These are phyloP conservation scores for Pammene fasciana DNA, from an alignment of 2,888 invertebrate genomes.

Conservation along the genomic window DNA sequence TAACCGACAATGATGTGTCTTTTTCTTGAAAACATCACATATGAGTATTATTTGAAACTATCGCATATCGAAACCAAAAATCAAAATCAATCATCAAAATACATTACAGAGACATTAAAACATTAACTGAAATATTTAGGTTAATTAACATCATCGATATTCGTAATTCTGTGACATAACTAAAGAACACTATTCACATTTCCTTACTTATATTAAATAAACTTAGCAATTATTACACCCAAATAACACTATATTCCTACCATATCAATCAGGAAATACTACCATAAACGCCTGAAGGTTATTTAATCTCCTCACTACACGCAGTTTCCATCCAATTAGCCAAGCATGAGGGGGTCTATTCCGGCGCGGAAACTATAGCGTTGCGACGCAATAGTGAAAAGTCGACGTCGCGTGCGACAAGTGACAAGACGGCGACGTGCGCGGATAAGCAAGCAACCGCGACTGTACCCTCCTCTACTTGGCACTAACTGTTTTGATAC, in stretches of 20 bases:
- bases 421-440: constrained; percentile 75
- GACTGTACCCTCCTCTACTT: constrained; percentile 50
- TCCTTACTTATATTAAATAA: too few relatives aligned
- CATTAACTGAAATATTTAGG: too few relatives aligned
- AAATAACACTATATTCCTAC: neutral
- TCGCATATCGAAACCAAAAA: too few relatives aligned
- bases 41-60: too few relatives aligned
- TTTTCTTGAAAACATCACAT: too few relatives aligned
- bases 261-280: constrained; percentile 5
- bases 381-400: constrained; percentile 60
- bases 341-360: constrained; percentile 35
- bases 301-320: constrained; percentile 29
- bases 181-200: too few relatives aligned
- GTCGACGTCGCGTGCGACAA: constrained; percentile 72
- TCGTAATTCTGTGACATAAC: too few relatives aligned
- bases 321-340: constrained; percentile 43
- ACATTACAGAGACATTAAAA: too few relatives aligned
- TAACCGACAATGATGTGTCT: too few relatives aligned
- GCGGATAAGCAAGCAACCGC: constrained; percentile 69
- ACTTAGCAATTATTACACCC: too few relatives aligned
- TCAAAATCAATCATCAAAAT: too few relatives aligned
- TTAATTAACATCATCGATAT: too few relatives aligned
- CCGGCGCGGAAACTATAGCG: constrained; percentile 62
- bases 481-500: constrained; percentile 56
- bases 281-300: constrained; percentile 14